Evolutionary conservation across 2,888 invertebrate species (phyloP).

Genomic region (Agriopis leucophaearia): DNA sequence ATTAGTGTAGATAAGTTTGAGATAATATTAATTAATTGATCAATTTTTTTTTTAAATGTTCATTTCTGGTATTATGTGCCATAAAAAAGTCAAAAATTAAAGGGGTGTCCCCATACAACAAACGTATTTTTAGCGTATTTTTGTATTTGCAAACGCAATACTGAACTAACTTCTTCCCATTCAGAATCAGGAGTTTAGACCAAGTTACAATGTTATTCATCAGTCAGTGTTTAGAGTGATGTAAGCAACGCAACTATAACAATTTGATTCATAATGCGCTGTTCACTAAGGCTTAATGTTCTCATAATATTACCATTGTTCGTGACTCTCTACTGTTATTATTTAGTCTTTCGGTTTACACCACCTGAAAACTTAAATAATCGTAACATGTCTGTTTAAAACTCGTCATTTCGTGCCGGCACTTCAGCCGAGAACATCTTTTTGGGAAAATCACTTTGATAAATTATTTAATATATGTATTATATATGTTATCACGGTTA

Average conservation of each 20-base stretch:
- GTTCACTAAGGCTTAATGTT: not conserved
- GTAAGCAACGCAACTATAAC: conserved; percentile 2
- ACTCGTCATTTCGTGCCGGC: conserved; percentile 4
- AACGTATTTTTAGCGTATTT: too few relatives aligned
- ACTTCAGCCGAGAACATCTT: not conserved
- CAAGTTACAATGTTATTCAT: not conserved
- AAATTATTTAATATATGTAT: too few relatives aligned
- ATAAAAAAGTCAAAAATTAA: too few relatives aligned
- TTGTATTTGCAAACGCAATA: too few relatives aligned
- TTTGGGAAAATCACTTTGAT: not conserved
- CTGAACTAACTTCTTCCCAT: not conserved
- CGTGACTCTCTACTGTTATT: conserved; percentile 2
- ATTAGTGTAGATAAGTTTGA: too few relatives aligned
- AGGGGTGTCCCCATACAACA: too few relatives aligned
- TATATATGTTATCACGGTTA: conserved; percentile 20
- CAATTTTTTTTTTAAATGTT: too few relatives aligned
- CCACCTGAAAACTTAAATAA: conserved; percentile 3
- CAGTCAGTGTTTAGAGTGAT: not conserved
- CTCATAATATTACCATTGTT: conserved; percentile 18
- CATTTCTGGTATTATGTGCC: too few relatives aligned
- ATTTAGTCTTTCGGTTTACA: conserved; percentile 7
- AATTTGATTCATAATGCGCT: not conserved
- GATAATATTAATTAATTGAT: too few relatives aligned
- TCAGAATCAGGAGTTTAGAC: not conserved
- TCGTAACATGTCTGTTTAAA: not conserved